These are phyloP conservation scores for Syngnathus scovelli DNA, from an alignment of 2,113 vertebrate species.

Conservation along the genomic window DNA sequence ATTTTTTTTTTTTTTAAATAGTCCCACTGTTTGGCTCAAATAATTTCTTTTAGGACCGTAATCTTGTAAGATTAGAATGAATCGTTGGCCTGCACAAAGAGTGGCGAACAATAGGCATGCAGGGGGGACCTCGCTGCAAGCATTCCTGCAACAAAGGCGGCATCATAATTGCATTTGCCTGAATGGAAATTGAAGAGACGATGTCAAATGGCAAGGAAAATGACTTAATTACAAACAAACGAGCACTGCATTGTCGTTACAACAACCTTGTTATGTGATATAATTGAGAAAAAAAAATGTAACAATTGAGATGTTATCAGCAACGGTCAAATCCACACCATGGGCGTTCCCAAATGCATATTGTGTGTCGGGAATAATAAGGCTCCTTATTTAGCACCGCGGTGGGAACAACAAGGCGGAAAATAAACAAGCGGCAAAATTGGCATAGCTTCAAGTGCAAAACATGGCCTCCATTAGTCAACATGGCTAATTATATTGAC, in stretches of 20 bases:
- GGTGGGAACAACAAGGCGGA: conserved; percentile 59
- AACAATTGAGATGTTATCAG: conserved; percentile 44
- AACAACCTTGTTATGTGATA: conserved; percentile 28
- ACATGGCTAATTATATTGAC: conserved; percentile 75
- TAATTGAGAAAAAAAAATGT: conserved; percentile 26
- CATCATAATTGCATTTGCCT: conserved; percentile 20
- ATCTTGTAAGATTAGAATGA: not conserved
- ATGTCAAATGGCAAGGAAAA: conserved; percentile 48
- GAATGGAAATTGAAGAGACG: conserved; percentile 8
- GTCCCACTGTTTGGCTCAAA: not conserved
- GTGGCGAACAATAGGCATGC: not conserved
- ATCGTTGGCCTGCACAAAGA: not conserved
- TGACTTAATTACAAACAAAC: conserved; percentile 43
- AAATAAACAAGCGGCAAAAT: conserved; percentile 70
- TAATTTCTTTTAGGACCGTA: not conserved
- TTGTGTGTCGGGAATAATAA: conserved; percentile 62
- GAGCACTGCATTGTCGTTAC: conserved; percentile 23
- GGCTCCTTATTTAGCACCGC: conserved; percentile 69
- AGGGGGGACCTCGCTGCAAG: conserved; percentile 6
- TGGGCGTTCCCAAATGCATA: conserved; percentile 32
- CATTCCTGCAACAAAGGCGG: conserved; percentile 28
- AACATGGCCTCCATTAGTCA: conserved; percentile 70
- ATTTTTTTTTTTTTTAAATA: too few relatives aligned
- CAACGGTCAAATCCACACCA: conserved; percentile 44
- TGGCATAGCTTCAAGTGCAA: conserved; percentile 70